Conservation (phyloP, 1,140 invertebrate genomes). For the Drosophila miranda region DNA sequence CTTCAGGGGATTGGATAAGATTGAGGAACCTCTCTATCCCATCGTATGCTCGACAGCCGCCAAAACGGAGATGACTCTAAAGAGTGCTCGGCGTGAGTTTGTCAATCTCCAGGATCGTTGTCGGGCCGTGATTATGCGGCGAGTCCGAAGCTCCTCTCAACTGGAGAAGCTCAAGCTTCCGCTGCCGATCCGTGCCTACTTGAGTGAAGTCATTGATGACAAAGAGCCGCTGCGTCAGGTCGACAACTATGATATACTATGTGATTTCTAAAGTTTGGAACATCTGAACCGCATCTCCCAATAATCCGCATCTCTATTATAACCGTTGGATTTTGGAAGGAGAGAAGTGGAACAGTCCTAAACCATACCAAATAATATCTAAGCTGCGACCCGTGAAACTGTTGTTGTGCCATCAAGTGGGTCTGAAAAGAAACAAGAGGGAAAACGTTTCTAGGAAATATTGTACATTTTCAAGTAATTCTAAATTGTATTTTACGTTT, state of each 20-base stretch:
- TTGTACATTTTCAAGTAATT: constrained; percentile 23
- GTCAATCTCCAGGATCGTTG: constrained; percentile 87
- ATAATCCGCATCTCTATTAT: too few relatives aligned
- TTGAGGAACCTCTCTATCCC: constrained; percentile 86
- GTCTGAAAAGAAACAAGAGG: constrained; percentile 17
- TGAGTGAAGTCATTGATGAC: constrained; percentile 83
- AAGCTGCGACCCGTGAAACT: constrained; percentile 56
- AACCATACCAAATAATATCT: constrained; percentile 49
- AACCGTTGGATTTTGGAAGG: too few relatives aligned
- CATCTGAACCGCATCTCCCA: not conserved
- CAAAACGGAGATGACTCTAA: constrained; percentile 88
- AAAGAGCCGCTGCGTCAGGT: constrained; percentile 69
- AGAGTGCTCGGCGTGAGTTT: constrained; percentile 85
- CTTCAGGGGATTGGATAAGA: constrained; percentile 84
- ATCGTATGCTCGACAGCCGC: constrained; percentile 89
- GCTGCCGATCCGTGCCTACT: constrained; percentile 82
- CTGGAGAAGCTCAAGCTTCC: constrained; percentile 83
- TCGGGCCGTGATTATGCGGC: constrained; percentile 84
- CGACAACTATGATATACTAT: constrained; percentile 80
- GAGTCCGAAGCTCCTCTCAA: constrained; percentile 79
- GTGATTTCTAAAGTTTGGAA: constrained; percentile 63
- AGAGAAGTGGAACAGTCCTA: constrained; percentile 8
- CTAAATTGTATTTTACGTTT: constrained; percentile 16
- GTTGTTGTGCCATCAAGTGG: constrained; percentile 56
- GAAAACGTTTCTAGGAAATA: constrained; percentile 18